phyloP scores from a whole-genome alignment of 2,113 vertebrate species.

The Heptranchias perlo region DNA sequence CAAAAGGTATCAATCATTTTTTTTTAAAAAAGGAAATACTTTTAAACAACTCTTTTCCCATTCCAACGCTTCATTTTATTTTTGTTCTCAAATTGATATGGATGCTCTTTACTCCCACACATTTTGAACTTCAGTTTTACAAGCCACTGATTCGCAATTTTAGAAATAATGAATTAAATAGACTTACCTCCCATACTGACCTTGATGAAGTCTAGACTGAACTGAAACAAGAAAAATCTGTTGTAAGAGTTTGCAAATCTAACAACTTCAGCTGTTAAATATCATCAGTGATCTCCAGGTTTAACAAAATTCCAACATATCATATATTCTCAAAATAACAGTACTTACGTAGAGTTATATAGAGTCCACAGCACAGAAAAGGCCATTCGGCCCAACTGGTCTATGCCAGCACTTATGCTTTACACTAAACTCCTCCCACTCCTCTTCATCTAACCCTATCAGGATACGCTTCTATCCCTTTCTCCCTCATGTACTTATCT shows the following conservation, averaged over 20 bases:
- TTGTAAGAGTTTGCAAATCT: not conserved
- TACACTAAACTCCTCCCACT: too few relatives aligned
- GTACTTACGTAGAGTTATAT: too few relatives aligned
- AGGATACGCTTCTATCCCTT: too few relatives aligned
- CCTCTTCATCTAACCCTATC: too few relatives aligned
- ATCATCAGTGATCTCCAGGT: not conserved
- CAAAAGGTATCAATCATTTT: not conserved
- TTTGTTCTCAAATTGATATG: not conserved
- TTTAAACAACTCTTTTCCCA: not conserved
- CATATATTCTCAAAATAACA: not conserved
- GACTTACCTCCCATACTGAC: conserved; percentile 80
- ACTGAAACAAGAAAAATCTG: conserved; percentile 60
- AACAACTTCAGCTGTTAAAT: not conserved
- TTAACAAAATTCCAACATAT: not conserved
- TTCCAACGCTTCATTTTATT: not conserved
- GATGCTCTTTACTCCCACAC: not conserved
- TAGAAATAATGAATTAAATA: not conserved
- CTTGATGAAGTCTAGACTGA: conserved; percentile 80
- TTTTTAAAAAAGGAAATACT: too few relatives aligned
- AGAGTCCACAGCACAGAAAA: too few relatives aligned
- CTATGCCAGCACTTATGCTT: too few relatives aligned
- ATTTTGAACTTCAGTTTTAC: not conserved
- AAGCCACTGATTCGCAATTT: not conserved
- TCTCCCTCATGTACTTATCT: too few relatives aligned
- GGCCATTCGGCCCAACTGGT: too few relatives aligned